Base-by-base conservation (phyloP, 2,888 invertebrate genomes). In the Chloroclystis v-ata region DNA sequence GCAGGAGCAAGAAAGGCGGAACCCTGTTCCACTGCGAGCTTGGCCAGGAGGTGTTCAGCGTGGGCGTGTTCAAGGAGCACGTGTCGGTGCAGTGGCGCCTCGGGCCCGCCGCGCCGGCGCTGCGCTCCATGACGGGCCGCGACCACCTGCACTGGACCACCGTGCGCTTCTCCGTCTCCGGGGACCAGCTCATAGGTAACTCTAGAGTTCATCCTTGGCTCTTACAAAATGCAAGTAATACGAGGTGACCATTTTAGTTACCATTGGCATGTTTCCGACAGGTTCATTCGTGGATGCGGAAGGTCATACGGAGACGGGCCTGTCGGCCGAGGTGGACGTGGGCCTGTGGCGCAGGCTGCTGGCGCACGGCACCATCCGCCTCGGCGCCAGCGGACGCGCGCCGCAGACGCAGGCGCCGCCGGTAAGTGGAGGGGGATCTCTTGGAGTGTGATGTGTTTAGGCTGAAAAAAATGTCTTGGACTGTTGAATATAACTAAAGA, bases 1-100 rank as follows among this genome's bases (percentile, higher is more conserved):
- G 12, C 60, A 89, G 94, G 63, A 92, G 92, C 12, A 90, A 92
- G 61, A 90, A 40, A 25, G 95, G 95, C 59, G 96, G 96, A 45
- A 94, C 94, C 1, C 70, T 95, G 24, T 83, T 97, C 63, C 92
- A 91, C 11, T 4, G n/a, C n/a, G 7, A 40, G 47, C 7, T 82
- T 86, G 90, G 75, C 45, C 59, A 28, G 57, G 47, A 45, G 28
- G 75, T 76, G 82, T 93, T 95, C 75, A 91, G 91, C 30, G 89
- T 94, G 47, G 58, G 56, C 40, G 92, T 92, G 49, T 92, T 90
- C 75, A 89, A 89, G 59, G 92, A 92, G 63, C 91, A 91, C 63
- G 91, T 94, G 14, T 90, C 92, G 1, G 85, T 94, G 40, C 90
- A 91, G 56, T 95, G 92, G 92, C 38, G 87, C 52, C 81, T 92